Conservation (phyloP, 1,140 invertebrate genomes). For the Zaprionus africanus region DNA sequence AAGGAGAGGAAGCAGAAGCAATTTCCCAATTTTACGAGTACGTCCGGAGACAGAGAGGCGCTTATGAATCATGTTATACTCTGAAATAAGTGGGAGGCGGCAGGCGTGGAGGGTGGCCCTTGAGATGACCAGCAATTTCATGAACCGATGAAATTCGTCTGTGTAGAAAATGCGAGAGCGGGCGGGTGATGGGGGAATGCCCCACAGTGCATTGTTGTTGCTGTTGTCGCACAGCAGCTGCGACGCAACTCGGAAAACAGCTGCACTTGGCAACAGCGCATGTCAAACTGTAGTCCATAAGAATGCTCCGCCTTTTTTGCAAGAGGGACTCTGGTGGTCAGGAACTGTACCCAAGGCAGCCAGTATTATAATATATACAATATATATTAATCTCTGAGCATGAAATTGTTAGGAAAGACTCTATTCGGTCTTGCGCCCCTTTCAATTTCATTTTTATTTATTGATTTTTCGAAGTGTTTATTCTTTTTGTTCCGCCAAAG, state of each 20-base stretch:
- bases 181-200: not conserved
- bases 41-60: slow-evolving; percentile 43
- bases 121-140: slow-evolving; percentile 21
- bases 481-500: slow-evolving; percentile 23
- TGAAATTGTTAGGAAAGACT: not conserved
- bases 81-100: not conserved
- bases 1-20: not conserved
- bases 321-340: slow-evolving; percentile 5
- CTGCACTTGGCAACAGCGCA: slow-evolving; percentile 55
- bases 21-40: not conserved
- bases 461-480: slow-evolving; percentile 66
- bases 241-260: slow-evolving; percentile 70
- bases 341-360: slow-evolving; percentile 19
- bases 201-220: slow-evolving; percentile 16
- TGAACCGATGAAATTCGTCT: slow-evolving; percentile 11
- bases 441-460: slow-evolving; percentile 38
- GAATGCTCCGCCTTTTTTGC: slow-evolving; percentile 2
- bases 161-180: slow-evolving; percentile 16
- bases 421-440: not conserved
- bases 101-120: not conserved
- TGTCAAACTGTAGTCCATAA: slow-evolving; percentile 56
- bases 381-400: not conserved
- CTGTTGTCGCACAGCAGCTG: slow-evolving; percentile 53
- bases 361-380: not conserved
- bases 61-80: slow-evolving; percentile 32